A percentile compares a stretch with the other conserved stretches of the same genome.
phyloP scores from a whole-genome alignment of 2,113 vertebrate species.

The Pedionomus torquatus region DNA sequence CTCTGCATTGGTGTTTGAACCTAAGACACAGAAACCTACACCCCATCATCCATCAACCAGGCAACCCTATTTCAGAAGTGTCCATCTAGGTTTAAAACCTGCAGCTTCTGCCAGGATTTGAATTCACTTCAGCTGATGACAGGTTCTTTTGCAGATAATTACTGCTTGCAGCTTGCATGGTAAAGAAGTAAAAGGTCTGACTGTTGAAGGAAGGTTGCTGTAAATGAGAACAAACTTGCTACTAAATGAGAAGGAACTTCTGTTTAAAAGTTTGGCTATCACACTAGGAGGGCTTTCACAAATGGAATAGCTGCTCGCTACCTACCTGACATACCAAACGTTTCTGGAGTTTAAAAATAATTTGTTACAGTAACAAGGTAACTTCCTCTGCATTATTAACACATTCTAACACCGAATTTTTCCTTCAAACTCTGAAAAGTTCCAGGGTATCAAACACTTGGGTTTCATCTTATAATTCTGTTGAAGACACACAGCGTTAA shows the following conservation, averaged over 20 bases:
- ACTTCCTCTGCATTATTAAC: background rate
- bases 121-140: background rate
- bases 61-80: background rate
- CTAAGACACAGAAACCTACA: background rate
- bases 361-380: background rate
- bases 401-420: background rate
- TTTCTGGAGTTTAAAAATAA: background rate
- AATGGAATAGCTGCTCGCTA: background rate
- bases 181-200: background rate
- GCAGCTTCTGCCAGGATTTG: background rate
- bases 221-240: background rate
- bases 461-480: background rate
- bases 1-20: background rate
- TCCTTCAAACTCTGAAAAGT: background rate
- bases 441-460: background rate
- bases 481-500: background rate
- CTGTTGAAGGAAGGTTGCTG: background rate
- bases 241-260: background rate
- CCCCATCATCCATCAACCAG: background rate
- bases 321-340: background rate
- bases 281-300: background rate
- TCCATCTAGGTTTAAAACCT: background rate
- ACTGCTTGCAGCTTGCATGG: background rate
- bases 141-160: conserved; percentile 6
- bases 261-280: background rate